These are phyloP conservation scores for Zaprionus tsacasi DNA, from an alignment of 1,140 invertebrate genomes.

Conservation along the genomic window DNA sequence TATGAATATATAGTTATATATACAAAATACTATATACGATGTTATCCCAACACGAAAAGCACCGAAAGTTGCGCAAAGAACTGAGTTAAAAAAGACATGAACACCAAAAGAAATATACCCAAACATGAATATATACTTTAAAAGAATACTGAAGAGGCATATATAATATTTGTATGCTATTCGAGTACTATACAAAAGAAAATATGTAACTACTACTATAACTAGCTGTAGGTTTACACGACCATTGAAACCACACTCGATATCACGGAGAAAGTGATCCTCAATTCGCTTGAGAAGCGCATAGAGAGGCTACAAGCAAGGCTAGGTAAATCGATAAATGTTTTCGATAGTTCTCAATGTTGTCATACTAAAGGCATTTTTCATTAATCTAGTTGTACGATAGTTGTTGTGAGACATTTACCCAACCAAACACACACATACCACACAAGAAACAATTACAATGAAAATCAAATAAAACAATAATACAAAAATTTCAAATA, in stretches of 20 bases:
- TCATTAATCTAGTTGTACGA: slow-evolving; percentile 68
- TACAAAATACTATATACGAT: slow-evolving; percentile 23
- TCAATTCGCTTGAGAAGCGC: slow-evolving; percentile 19
- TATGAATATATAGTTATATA: slow-evolving; percentile 11
- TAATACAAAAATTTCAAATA: slow-evolving; percentile 6
- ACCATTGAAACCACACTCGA: slow-evolving; percentile 29
- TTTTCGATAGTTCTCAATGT: slow-evolving; percentile 30
- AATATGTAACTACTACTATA: slow-evolving; percentile 41
- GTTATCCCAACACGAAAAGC: slow-evolving; percentile 60
- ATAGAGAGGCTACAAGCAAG: slow-evolving; percentile 20
- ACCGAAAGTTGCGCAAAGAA: slow-evolving; percentile 82
- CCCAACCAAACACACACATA: slow-evolving; percentile 46
- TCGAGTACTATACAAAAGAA: slow-evolving; percentile 32
- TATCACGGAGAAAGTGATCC: slow-evolving; percentile 14
- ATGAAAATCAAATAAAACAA: slow-evolving; percentile 49
- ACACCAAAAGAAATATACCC: slow-evolving; percentile 53
- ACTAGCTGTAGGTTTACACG: slow-evolving; percentile 50
- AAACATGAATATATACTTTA: slow-evolving; percentile 49
- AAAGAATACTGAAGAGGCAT: too few relatives aligned
- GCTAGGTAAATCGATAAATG: slow-evolving; percentile 21
- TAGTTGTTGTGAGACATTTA: slow-evolving; percentile 81
- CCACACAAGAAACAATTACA: slow-evolving; percentile 38
- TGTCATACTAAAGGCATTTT: slow-evolving; percentile 51
- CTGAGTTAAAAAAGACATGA: slow-evolving; percentile 81
- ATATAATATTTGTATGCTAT: slow-evolving; percentile 8